Base-by-base conservation (phyloP, 2,113 vertebrate genomes). In the Pteruthius melanotis region DNA sequence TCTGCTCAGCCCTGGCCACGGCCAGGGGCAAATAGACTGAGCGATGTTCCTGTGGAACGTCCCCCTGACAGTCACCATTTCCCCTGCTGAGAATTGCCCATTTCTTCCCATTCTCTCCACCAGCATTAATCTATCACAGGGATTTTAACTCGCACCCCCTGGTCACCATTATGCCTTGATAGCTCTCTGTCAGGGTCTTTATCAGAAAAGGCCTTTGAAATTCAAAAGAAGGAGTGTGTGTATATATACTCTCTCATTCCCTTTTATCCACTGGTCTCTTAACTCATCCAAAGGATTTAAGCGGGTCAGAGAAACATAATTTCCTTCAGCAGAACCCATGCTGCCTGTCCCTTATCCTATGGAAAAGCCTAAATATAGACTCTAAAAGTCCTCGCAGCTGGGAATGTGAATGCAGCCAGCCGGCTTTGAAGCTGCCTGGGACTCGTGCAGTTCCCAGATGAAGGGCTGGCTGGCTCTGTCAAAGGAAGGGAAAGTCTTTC, bases 351-450 rank as follows among this genome's bases (percentile, higher is more conserved):
- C 89, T 94, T 91, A 75, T 92, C 90, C 94, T 93, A 86, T 61
- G 91, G 94, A 96, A 95, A 94, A 94, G 49, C 87, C 93, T 96
- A 95, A 95, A 97, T 95, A 94, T 96, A 96, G 95, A 47, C 76
- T 50, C 71, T 82, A 28, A 95, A 95, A 88, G 95, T 87, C 81
- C 56, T 68, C 1, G 0, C 93, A 89, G 87, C 72, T 52, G 80
- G 82, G 60, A 77, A 88, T 6, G 81, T 56, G 94, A 83, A 93
- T 35, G 89, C 63, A 75, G 89, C 87, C 81, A 21, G 66, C 39
- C 47, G 57, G 63, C 96, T 97, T 95, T 96, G 95, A 97, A 95
- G 90, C 64, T 78, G 60, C 33, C 85, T 88, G 92, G 81, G 89
- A 83, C 91, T 91, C 3, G 11, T 65, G 53, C 82, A 94, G 91